Evolutionary conservation across 2,888 invertebrate species (phyloP).

Genomic region (Onchidella celtica): DNA sequence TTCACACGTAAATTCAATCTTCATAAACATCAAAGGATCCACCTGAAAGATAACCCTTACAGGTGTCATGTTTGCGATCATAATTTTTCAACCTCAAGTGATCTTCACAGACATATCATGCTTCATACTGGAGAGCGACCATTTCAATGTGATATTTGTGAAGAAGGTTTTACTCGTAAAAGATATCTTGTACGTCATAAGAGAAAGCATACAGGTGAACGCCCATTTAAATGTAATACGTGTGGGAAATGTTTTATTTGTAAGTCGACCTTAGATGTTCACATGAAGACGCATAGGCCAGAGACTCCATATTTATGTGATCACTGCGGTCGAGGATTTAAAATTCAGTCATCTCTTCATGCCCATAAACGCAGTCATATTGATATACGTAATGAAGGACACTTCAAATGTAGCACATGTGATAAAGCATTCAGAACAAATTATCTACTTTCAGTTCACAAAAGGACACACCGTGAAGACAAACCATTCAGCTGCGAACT

Average conservation of each 20-base stretch:
- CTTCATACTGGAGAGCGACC: neutral
- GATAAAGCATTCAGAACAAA: neutral
- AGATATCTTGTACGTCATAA: neutral
- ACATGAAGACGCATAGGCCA: neutral
- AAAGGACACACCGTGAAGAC: neutral
- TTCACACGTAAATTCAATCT: neutral
- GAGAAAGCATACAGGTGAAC: neutral
- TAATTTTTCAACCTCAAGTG: neutral
- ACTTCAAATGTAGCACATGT: neutral
- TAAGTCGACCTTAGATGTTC: neutral
- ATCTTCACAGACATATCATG: neutral
- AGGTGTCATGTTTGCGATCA: neutral
- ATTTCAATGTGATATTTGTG: neutral
- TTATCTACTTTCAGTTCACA: neutral
- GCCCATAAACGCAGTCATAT: neutral
- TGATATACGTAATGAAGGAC: neutral
- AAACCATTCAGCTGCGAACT: neutral
- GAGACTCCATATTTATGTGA: neutral
- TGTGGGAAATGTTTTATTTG: neutral
- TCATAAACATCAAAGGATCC: neutral
- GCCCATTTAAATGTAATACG: neutral
- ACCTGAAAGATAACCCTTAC: neutral
- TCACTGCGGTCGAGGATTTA: neutral
- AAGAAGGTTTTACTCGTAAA: neutral
- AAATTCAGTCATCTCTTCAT: neutral